Evolutionary conservation across 2,888 invertebrate genomes (phyloP), one percentile per base, ranked within the genome.

Genomic region (Drosophila flavopinicola): DNA sequence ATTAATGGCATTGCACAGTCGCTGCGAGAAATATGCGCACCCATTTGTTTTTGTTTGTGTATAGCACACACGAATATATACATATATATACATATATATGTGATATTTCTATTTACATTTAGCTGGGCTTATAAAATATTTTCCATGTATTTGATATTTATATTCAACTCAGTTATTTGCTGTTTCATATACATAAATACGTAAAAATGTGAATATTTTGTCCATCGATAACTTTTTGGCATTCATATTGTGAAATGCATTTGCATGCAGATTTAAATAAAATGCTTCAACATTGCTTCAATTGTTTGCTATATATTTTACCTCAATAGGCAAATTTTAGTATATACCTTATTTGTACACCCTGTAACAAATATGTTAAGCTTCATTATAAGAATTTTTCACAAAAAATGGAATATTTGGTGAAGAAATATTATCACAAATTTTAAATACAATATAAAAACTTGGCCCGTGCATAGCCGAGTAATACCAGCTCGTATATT

Each of bases 1-100:
- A 70, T 70, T 75, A 69, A 51, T 52, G 33, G n/a, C 35, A 61
- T 47, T 5, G 32, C 29, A 61, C 56, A 68, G 51, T 52, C 6
- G 33, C 38, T 61, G 45, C 29, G 11, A 56, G 35, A 51, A 63
- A 15, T 49, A 4, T 20, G n/a, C 24, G 17, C 11, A 30, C 32
- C 15, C n/a, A n/a, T 20, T 13, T 1, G 10, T 6, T 17, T 11
- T 9, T 15, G 27, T 7, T 52, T 17, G 30, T 13, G 10, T 27
- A 10, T 35, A 15, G 9, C 6, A 7, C n/a, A 37, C 37, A 37
- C 6, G 6, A 10, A 2, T 9, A 13, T 64, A 27, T 32, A 23
- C 6, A 39, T 52, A 17, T 52, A 35, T 32, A 27, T 61, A 47
- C n/a, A n/a, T n/a, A 30, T 15, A 13, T 35, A 6, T 35, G 0